These are phyloP conservation scores for Hyphantria cunea DNA, from an alignment of 1,140 invertebrate genomes.

Conservation along the genomic window DNA sequence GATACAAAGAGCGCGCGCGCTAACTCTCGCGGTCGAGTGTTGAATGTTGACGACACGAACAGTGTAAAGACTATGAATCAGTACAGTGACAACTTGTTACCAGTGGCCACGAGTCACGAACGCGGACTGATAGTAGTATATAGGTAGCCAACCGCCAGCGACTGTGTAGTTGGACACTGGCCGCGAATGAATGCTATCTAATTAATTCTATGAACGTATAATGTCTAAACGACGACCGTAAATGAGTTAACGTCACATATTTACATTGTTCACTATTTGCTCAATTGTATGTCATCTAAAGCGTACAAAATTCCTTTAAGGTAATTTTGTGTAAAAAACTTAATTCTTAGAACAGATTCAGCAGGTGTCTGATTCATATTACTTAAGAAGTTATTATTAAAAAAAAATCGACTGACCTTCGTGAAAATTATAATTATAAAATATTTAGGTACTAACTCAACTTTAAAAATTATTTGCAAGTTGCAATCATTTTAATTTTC, in stretches of 20 bases:
- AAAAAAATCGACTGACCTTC: too few relatives aligned
- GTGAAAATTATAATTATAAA: too few relatives aligned
- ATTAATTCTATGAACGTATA: conserved; percentile 69
- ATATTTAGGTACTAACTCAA: too few relatives aligned
- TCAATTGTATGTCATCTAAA: conserved; percentile 18
- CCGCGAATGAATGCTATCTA: conserved; percentile 18
- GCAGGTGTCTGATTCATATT: too few relatives aligned
- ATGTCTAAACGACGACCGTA: conserved; percentile 47
- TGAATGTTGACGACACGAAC: conserved; percentile 55
- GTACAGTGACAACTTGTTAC: conserved; percentile 33
- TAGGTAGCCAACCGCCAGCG: too few relatives aligned
- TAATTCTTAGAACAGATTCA: too few relatives aligned
- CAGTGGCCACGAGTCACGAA: background rate
- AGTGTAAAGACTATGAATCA: conserved; percentile 42
- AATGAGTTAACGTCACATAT: conserved; percentile 44
- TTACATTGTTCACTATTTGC: conserved; percentile 34
- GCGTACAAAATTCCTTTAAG: too few relatives aligned
- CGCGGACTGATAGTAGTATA: conserved; percentile 4
- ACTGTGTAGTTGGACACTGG: too few relatives aligned
- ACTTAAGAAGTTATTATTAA: too few relatives aligned
- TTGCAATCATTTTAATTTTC: too few relatives aligned
- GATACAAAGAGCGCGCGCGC: conserved; percentile 63
- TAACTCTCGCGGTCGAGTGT: conserved; percentile 52
- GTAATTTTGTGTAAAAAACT: too few relatives aligned
- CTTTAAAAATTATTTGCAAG: too few relatives aligned